Evolutionary conservation across 2,888 invertebrate genomes (phyloP).

Genomic region (Apodemia hepburni): DNA sequence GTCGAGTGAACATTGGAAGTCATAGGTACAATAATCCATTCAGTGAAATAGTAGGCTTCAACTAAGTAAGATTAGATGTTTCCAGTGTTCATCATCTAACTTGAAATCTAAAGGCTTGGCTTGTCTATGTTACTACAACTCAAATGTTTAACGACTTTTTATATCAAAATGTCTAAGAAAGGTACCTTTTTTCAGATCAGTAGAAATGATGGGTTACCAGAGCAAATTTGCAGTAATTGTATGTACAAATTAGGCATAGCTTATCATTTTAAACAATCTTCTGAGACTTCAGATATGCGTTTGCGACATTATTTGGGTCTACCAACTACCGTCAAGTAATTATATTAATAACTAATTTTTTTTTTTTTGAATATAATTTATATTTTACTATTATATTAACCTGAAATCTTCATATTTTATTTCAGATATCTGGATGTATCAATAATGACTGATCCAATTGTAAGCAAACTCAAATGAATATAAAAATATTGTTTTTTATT

Average conservation of each 20-base stretch:
- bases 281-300: conserved; percentile 80
- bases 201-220: conserved; percentile 79
- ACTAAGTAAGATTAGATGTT: no score
- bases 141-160: no score
- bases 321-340: conserved; percentile 50
- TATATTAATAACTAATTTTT: conserved; percentile 24
- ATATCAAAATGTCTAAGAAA: neutral
- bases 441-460: conserved; percentile 78
- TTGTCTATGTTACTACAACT: no score
- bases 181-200: conserved; percentile 51
- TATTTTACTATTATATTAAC: neutral
- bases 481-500: neutral
- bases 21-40: no score
- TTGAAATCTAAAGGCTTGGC: no score
- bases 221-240: conserved; percentile 82
- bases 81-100: no score
- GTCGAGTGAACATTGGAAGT: no score
- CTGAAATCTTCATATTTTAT: conserved; percentile 25
- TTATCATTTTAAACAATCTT: conserved; percentile 82
- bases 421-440: conserved; percentile 74
- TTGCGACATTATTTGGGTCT: conserved; percentile 80
- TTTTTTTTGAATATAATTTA: no score
- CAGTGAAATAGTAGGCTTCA: no score
- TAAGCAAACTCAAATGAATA: conserved; percentile 38
- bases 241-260: conserved; percentile 81